Percentiles rank a stretch among this genome's conserved stretches.
These are phyloP conservation scores for Hylyphantes graminicola DNA, from an alignment of 1,140 invertebrate species.

Conservation along the genomic window DNA sequence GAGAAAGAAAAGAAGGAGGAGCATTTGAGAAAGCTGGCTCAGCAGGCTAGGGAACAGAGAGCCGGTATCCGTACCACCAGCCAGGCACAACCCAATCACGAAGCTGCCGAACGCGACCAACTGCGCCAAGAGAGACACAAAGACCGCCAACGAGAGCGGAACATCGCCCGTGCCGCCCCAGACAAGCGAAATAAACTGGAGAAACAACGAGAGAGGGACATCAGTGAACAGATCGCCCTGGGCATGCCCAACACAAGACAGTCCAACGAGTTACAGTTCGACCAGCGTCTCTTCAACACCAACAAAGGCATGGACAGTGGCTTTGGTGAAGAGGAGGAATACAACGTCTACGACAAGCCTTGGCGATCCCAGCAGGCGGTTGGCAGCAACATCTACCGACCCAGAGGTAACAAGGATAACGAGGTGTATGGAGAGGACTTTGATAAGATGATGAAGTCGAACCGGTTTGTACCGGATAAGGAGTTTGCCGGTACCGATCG, in stretches of 20 bases:
- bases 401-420: slow-evolving; percentile 85
- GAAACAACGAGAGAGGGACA: slow-evolving; percentile 93
- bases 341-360: slow-evolving; percentile 96
- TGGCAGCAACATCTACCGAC: slow-evolving; percentile 91
- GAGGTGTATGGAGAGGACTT: slow-evolving; percentile 92
- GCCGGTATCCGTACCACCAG: slow-evolving; percentile 78
- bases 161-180: slow-evolving; percentile 91
- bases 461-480: slow-evolving; percentile 92
- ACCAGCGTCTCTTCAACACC: slow-evolving; percentile 95
- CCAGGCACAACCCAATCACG: slow-evolving; percentile 70
- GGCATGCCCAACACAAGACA: slow-evolving; percentile 89
- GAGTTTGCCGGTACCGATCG: slow-evolving; percentile 92
- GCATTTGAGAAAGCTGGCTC: slow-evolving; percentile 89
- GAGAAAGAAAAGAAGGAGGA: slow-evolving; percentile 99
- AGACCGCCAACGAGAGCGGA: slow-evolving; percentile 90
- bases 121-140: slow-evolving; percentile 89
- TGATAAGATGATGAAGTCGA: slow-evolving; percentile 85
- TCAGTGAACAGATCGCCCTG: slow-evolving; percentile 98
- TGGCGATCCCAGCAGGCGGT: slow-evolving; percentile 78
- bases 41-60: slow-evolving; percentile 94
- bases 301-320: slow-evolving; percentile 96
- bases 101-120: slow-evolving; percentile 88
- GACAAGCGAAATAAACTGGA: slow-evolving; percentile 93
- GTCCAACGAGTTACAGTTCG: slow-evolving; percentile 85
- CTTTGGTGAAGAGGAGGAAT: slow-evolving; percentile 97